Evolutionary conservation across 2,113 vertebrate genomes (phyloP), one percentile per base, ranked within the genome.

Genomic region (Menura novaehollandiae): DNA sequence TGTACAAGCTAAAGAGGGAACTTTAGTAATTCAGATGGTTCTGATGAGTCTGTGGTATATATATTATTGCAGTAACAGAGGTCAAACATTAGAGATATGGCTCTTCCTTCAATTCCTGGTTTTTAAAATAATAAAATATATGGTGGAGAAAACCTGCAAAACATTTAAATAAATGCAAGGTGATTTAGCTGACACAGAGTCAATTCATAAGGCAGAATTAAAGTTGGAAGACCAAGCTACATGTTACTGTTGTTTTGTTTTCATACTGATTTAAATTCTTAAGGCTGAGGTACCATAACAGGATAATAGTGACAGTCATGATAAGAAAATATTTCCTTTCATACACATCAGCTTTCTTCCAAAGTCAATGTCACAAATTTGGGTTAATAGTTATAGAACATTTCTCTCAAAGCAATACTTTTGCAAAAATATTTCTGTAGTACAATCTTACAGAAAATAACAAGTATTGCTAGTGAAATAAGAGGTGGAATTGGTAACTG

Each of bases 391-490:
- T 44, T 51, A 83, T 6, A 71, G 4, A 77, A 33, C 14, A n/a
- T 73, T 88, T 88, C 49, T 85, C 89, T 75, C 85, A 60, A 56
- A 94, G 30, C 47, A 89, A 80, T 79, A 91, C 49, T 94, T 96
- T 56, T 63, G 77, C 35, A 72, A 96, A 96, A 96, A 89, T 49
- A 23, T 52, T 76, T 94, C 78, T 93, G 87, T 60, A 93, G 35
- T 66, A 88, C 16, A 89, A 79, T 91, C 69, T 88, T 93, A 91
- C 64, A 85, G 92, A 92, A 96, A 97, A 84, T 77, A 95, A 66
- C 59, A 82, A 93, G 85, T 59, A 92, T 84, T 91, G 62, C 33
- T 90, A 88, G 83, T 76, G 69, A 91, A 95, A 89, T 80, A 93
- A 89, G 93, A 68, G 56, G 66, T 79, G 52, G 28, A 97, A 94